A percentile compares a stretch with the other conserved stretches of the same genome.
These are phyloP conservation scores for Dryococelus australis DNA, from an alignment of 2,888 invertebrate genomes.

Conservation along the genomic window DNA sequence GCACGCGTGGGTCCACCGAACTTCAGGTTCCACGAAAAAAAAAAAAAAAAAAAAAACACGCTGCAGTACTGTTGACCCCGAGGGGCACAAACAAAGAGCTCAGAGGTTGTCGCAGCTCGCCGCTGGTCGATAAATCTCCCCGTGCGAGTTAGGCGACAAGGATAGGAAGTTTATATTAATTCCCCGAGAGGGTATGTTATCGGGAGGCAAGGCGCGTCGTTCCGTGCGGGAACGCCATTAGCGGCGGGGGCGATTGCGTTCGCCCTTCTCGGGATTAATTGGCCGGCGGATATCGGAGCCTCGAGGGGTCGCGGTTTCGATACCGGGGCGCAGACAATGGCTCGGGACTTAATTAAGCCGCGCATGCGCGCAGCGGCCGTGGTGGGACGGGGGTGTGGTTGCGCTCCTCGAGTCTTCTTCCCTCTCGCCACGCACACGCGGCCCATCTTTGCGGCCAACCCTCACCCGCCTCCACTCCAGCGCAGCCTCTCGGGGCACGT, in stretches of 20 bases:
- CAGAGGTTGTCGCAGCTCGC: background rate
- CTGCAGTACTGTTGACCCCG: background rate
- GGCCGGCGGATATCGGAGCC: background rate
- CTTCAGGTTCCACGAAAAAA: background rate
- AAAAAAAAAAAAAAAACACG: background rate
- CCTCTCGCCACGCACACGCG: background rate
- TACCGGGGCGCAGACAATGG: background rate
- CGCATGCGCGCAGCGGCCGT: background rate
- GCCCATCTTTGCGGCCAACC: background rate
- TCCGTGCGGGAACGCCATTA: background rate
- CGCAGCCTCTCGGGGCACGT: background rate
- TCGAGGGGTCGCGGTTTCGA: background rate
- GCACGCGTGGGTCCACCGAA: too few relatives aligned
- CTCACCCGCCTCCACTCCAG: background rate
- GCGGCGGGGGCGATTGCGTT: background rate
- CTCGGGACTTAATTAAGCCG: constrained; percentile 16
- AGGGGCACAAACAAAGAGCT: background rate
- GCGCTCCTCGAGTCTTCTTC: background rate
- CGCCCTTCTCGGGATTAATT: background rate
- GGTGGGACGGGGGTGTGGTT: background rate
- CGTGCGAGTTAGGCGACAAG: background rate
- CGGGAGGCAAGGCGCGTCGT: background rate
- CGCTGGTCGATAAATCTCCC: background rate
- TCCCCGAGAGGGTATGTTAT: background rate
- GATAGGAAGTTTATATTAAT: background rate